Evolutionary conservation across 2,113 vertebrate genomes (phyloP).

Genomic region (Delphinapterus leucas): DNA sequence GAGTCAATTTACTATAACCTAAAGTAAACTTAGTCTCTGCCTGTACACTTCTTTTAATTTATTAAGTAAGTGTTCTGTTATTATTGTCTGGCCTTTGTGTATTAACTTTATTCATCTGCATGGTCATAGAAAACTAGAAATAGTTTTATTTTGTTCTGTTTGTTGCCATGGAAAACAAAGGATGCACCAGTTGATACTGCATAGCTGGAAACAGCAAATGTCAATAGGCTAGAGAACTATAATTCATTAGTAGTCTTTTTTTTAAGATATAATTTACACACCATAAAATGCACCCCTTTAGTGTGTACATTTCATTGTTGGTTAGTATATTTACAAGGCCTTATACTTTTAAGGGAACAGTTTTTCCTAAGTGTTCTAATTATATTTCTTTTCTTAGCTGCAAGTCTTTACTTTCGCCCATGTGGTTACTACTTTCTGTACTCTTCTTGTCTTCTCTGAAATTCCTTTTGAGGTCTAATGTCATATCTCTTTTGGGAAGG

Average conservation of each 20-base stretch:
- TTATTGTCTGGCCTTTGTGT: neutral
- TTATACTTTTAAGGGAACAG: neutral
- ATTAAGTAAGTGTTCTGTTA: neutral
- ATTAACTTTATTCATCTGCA: constrained; percentile 20
- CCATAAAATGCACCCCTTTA: neutral
- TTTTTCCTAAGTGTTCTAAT: neutral
- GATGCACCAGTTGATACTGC: neutral
- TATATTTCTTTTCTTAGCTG: neutral
- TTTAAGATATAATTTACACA: neutral
- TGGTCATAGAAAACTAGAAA: neutral
- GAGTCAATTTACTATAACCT: neutral
- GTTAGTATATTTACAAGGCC: neutral
- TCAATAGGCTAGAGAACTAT: neutral
- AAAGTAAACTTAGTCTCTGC: neutral
- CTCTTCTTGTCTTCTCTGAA: neutral
- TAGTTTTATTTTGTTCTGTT: neutral
- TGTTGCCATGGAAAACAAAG: neutral
- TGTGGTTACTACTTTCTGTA: neutral
- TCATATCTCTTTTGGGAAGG: neutral
- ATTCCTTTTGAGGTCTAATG: neutral
- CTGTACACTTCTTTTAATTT: neutral
- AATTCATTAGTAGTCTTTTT: neutral
- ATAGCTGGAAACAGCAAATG: neutral
- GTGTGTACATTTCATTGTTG: neutral
- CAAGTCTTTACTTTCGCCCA: neutral